Percentiles rank a stretch among this genome's conserved stretches.
phyloP scores from a whole-genome alignment of 64 coral and sea anemone species.

The Montipora cactus region DNA sequence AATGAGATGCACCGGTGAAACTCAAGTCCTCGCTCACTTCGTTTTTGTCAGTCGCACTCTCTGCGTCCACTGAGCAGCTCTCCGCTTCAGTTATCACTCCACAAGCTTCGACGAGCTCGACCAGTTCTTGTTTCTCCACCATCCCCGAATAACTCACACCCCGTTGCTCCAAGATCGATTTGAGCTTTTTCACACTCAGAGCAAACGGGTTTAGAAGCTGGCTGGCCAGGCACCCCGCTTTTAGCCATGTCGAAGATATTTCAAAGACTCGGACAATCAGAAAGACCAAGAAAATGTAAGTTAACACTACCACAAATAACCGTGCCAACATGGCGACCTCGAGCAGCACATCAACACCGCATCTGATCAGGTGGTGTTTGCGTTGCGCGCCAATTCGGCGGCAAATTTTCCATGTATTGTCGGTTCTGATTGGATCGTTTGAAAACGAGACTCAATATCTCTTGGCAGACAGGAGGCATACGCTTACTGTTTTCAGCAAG shows the following conservation, averaged over 20 bases:
- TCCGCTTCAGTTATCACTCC: constrained; percentile 83
- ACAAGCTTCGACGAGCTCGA: constrained; percentile 89
- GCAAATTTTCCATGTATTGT: constrained; percentile 34
- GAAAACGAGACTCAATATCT: constrained; percentile 33
- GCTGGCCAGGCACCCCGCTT: constrained; percentile 83
- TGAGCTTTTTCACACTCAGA: constrained; percentile 94
- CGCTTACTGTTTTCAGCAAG: too few species aligned
- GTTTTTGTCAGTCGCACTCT: constrained; percentile 28
- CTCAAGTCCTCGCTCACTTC: constrained; percentile 70
- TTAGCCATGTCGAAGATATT: constrained; percentile 92
- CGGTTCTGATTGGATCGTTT: constrained; percentile 64
- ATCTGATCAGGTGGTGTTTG: constrained; percentile 36
- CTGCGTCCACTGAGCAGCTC: constrained; percentile 51
- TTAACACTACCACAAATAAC: constrained; percentile 70
- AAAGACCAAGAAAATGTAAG: constrained; percentile 93
- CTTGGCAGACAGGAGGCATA: neutral
- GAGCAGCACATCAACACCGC: constrained; percentile 37
- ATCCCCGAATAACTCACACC: constrained; percentile 95
- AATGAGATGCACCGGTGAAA: constrained; percentile 90
- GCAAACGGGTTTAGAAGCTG: constrained; percentile 92
- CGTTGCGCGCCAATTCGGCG: constrained; percentile 49
- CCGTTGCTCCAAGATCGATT: constrained; percentile 92
- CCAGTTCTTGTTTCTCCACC: constrained; percentile 94
- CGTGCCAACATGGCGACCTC: constrained; percentile 88
- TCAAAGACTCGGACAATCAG: constrained; percentile 86